Conservation (phyloP, 2,113 vertebrate genomes). For the Desmodus rotundus region DNA sequence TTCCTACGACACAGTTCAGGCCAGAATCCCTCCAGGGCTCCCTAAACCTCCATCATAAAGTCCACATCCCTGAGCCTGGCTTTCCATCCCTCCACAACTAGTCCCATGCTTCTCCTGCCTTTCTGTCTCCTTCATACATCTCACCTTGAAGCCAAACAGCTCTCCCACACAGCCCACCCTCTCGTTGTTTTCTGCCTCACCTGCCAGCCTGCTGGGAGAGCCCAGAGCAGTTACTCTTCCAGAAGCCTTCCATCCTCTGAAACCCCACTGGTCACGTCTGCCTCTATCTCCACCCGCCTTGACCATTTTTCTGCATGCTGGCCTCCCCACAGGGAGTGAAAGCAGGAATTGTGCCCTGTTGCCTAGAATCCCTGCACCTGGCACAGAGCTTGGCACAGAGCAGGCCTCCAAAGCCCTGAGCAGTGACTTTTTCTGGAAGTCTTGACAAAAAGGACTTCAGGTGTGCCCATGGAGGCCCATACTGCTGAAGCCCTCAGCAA, state of each 20-base stretch:
- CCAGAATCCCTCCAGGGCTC: not conserved
- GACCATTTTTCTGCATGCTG: not conserved
- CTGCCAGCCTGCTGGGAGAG: not conserved
- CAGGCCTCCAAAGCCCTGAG: not conserved
- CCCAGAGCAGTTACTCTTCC: not conserved
- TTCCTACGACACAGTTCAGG: not conserved
- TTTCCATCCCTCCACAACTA: not conserved
- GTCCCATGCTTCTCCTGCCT: not conserved
- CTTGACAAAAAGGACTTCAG: not conserved
- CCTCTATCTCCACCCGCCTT: not conserved
- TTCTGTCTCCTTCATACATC: not conserved
- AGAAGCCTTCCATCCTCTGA: not conserved
- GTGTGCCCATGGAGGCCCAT: not conserved
- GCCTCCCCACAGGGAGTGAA: not conserved
- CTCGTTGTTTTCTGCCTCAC: not conserved
- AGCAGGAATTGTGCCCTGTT: not conserved
- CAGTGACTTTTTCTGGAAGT: not conserved
- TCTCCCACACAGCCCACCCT: not conserved
- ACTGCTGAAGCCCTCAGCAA: not conserved
- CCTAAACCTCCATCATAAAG: not conserved
- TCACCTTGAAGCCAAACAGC: not conserved
- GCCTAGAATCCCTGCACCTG: not conserved
- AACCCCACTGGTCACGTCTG: not conserved
- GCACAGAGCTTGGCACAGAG: not conserved
- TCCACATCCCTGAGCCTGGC: no score